Evolutionary conservation across 2,797 vertebrate species (phyloP).

Genomic region (Lerista edwardsae): DNA sequence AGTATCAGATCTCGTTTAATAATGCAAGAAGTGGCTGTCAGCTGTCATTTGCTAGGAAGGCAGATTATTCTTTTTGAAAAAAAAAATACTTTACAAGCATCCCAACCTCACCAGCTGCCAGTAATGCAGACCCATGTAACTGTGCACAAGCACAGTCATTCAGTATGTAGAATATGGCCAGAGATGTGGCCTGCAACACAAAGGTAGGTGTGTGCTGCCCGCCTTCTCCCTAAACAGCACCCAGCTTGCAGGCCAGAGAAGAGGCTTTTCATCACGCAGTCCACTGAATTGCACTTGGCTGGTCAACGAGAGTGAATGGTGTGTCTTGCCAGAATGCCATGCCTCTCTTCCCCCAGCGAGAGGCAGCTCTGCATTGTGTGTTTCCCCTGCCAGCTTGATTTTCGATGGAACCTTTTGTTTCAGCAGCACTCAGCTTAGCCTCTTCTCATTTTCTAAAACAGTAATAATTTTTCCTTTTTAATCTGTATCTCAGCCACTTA

Average conservation of each 20-base stretch:
- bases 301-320: no score
- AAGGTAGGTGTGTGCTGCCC: no score
- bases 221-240: background rate
- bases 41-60: no score
- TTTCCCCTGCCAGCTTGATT: background rate
- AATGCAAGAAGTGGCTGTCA: no score
- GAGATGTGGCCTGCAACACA: no score
- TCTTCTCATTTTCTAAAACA: slow-evolving; percentile 34
- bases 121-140: background rate
- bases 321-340: background rate
- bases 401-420: background rate
- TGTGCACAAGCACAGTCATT: background rate
- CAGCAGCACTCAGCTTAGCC: slow-evolving; percentile 9
- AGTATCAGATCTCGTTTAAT: no score
- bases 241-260: background rate
- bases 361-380: background rate
- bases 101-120: no score
- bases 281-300: background rate
- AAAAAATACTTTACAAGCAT: no score
- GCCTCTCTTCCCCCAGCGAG: slow-evolving; percentile 11
- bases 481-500: slow-evolving; percentile 4
- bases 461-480: background rate
- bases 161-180: background rate
- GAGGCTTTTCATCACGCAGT: background rate
- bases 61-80: no score